Conservation (phyloP, 2,888 invertebrate genomes). For the Amblyteles armatorius region DNA sequence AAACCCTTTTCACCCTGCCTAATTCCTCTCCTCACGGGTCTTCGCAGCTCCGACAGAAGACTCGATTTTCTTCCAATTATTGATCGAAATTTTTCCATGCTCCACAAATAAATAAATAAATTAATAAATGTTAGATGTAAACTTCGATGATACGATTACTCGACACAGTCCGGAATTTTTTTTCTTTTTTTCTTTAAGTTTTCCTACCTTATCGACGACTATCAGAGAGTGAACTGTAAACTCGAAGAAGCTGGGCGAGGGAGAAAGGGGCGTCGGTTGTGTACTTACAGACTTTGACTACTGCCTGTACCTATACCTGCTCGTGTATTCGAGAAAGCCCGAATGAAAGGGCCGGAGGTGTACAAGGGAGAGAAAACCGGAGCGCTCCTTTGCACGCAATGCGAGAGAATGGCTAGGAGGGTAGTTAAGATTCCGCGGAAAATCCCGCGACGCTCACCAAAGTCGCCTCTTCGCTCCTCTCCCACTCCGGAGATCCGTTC, state of each 20-base stretch:
- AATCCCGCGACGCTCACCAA: slow-evolving; percentile 60
- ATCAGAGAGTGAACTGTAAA: slow-evolving; percentile 25
- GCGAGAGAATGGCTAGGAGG: slow-evolving; percentile 58
- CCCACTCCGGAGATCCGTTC: slow-evolving; percentile 38
- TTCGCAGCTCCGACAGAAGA: too few species aligned
- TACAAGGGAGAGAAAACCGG: slow-evolving; percentile 17
- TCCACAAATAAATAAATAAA: not conserved
- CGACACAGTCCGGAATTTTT: slow-evolving; percentile 2
- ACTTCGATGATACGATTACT: not conserved
- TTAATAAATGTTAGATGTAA: not conserved
- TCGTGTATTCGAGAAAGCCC: slow-evolving; percentile 42
- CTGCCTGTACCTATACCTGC: slow-evolving; percentile 11
- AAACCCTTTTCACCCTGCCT: too few species aligned
- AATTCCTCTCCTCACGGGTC: too few species aligned
- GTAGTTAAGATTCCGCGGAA: slow-evolving; percentile 66
- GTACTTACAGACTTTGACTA: slow-evolving; percentile 61
- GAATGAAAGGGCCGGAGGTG: slow-evolving; percentile 48
- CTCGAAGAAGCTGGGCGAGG: slow-evolving; percentile 27
- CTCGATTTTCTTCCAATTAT: not conserved
- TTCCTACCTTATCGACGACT: slow-evolving; percentile 12
- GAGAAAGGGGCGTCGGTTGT: slow-evolving; percentile 36
- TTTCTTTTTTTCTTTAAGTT: not conserved
- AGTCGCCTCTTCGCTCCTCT: slow-evolving; percentile 26
- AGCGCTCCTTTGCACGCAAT: slow-evolving; percentile 28
- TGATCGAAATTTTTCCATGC: not conserved